Percentiles rank a stretch among this genome's conserved stretches.
Evolutionary conservation across 1,140 invertebrate genomes (phyloP).

Genomic region (Calephelis nemesis): DNA sequence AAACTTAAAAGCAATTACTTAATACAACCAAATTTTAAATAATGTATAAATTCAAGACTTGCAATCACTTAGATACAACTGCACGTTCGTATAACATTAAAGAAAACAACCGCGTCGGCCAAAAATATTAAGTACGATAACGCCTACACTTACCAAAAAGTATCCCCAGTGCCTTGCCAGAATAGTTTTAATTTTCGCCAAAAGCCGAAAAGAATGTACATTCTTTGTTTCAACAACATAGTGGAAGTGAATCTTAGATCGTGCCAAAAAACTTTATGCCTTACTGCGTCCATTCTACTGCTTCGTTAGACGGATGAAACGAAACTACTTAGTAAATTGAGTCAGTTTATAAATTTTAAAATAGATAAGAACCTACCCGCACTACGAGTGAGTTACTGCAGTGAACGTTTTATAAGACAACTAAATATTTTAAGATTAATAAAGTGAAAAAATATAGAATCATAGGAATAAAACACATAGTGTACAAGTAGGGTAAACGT

Average conservation of each 20-base stretch:
- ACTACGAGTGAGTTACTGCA: neutral
- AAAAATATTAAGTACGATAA: conserved; percentile 37
- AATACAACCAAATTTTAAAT: too few relatives aligned
- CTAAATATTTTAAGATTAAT: too few relatives aligned
- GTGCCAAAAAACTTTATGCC: conserved; percentile 49
- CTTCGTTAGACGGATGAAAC: conserved; percentile 23
- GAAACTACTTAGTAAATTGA: conserved; percentile 30
- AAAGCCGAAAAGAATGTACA: conserved; percentile 37
- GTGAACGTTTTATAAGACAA: neutral
- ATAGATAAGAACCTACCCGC: conserved; percentile 6
- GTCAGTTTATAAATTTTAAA: conserved; percentile 26
- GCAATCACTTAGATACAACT: conserved; percentile 11
- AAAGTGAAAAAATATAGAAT: too few relatives aligned
- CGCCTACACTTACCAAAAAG: conserved; percentile 33
- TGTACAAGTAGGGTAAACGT: too few relatives aligned
- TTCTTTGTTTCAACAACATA: conserved; percentile 43
- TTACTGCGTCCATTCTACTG: conserved; percentile 31
- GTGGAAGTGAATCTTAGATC: conserved; percentile 29
- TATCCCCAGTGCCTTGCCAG: conserved; percentile 40
- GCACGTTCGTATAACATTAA: conserved; percentile 17
- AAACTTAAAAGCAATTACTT: too few relatives aligned
- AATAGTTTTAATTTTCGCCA: conserved; percentile 45
- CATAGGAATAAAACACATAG: too few relatives aligned
- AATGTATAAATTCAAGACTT: neutral
- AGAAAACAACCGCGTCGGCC: conserved; percentile 4